Base-by-base conservation (phyloP, 2,113 vertebrate genomes). In the Pterocles orientalis region DNA sequence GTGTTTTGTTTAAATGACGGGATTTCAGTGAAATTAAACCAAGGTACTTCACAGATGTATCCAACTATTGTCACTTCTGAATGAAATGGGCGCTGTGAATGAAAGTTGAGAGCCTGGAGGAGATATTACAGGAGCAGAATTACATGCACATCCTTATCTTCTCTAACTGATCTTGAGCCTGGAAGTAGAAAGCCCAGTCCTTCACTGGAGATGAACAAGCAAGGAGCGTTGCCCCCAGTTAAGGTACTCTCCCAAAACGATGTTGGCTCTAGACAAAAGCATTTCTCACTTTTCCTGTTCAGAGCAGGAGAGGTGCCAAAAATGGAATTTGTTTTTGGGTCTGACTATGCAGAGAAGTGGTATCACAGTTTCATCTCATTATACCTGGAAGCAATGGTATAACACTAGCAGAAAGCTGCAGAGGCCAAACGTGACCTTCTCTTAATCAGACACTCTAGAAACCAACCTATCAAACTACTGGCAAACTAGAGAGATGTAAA, bases 391-490 rank as follows among this genome's bases (percentile, higher is more conserved):
- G 43, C 47, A 87, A 85, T 5, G 51, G 21, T 85, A 18, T n/a
- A 92, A 65, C 66, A 73, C n/a, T 2, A 56, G 33, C 6, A 86
- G 61, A 88, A 92, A 82, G 25, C 20, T 7, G 6, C 10, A 47
- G 45, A 84, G 43, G 29, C 9, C 5, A 82, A 60, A 84, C 0
- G 0, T 2, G 1, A 82, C 41, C 41, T 41, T 29, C 41, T n/a
- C 26, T n/a, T 71, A 57, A 39, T 65, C 81, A 75, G 34, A 10
- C 43, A 48, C 31, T 48, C 31, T 24, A 61, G 36, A 41, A 75
- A 85, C 15, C 19, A 86, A 6, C 7, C 66, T 36, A 36, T 18
- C 48, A 78, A 65, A 88, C 15, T 54, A 26, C 26, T 81, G 28
- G 78, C 41, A 66, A 81, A 81, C 12, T 18, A 24, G 14, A 73